phyloP scores from a whole-genome alignment of 1,140 invertebrate species.

The silkworm (Bombyx mori) region DNA sequence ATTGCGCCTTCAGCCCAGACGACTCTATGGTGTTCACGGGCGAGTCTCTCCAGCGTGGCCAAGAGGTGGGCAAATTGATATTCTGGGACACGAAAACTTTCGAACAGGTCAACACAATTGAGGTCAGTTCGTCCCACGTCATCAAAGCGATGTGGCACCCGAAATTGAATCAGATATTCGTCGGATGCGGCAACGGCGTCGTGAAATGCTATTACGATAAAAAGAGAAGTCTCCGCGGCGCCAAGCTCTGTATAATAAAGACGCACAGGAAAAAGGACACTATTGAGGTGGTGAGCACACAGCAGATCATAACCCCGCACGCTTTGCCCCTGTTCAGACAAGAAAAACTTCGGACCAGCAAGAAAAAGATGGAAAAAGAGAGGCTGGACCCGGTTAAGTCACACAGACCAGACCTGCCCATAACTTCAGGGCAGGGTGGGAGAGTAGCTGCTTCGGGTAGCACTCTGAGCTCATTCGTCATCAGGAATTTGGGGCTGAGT shows the following conservation, averaged over 20 bases:
- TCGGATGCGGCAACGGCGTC: constrained; percentile 92
- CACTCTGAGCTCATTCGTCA: constrained; percentile 97
- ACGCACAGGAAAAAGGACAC: constrained; percentile 83
- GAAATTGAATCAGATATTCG: constrained; percentile 96
- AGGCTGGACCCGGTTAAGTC: constrained; percentile 94
- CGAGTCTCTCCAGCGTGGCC: constrained; percentile 81
- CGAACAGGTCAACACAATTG: constrained; percentile 80
- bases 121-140: constrained; percentile 84
- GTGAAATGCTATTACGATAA: constrained; percentile 94
- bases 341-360: constrained; percentile 89
- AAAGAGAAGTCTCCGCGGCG: constrained; percentile 88
- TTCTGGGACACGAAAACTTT: constrained; percentile 89
- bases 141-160: constrained; percentile 97
- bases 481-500: constrained; percentile 92
- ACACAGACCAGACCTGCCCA: constrained; percentile 93
- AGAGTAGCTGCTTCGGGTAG: constrained; percentile 95
- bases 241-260: constrained; percentile 91
- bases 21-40: constrained; percentile 92
- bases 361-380: constrained; percentile 94
- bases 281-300: constrained; percentile 88
- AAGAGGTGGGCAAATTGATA: constrained; percentile 81
- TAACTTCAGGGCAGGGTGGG: constrained; percentile 94
- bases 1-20: constrained; percentile 95
- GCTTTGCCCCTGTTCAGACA: constrained; percentile 96
- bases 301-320: constrained; percentile 98